Evolutionary conservation across 2,888 invertebrate genomes (phyloP).

Genomic region (Ceramica pisi): DNA sequence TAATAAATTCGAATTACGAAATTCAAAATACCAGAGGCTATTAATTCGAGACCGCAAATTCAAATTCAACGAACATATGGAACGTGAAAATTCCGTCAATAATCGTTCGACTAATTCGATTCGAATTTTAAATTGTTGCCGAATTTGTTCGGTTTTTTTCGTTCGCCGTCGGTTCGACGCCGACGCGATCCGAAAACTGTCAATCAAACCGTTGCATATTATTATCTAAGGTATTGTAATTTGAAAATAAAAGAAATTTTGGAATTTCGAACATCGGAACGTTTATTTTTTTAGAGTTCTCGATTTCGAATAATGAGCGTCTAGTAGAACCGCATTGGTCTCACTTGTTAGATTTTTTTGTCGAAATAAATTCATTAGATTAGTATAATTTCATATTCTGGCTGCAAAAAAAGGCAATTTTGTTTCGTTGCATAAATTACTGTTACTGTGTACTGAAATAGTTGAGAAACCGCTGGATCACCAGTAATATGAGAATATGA

Average conservation of each 20-base stretch:
- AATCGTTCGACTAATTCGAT: constrained; percentile 87
- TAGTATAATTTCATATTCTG: constrained; percentile 34
- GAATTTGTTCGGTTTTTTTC: constrained; percentile 69
- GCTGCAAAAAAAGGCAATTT: constrained; percentile 32
- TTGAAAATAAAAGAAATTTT: constrained; percentile 68
- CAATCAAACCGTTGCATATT: constrained; percentile 71
- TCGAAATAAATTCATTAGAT: constrained; percentile 37
- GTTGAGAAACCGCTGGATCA: too few relatives aligned
- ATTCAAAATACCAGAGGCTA: constrained; percentile 56
- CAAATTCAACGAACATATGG: constrained; percentile 85
- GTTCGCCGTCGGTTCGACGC: constrained; percentile 62
- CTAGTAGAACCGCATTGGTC: constrained; percentile 45
- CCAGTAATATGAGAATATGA: too few relatives aligned
- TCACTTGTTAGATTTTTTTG: constrained; percentile 47
- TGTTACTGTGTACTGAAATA: too few relatives aligned
- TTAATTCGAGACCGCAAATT: constrained; percentile 69
- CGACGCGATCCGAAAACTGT: constrained; percentile 68
- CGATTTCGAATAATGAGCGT: constrained; percentile 56
- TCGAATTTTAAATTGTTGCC: constrained; percentile 74
- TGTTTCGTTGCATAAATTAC: constrained; percentile 8
- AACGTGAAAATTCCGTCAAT: constrained; percentile 86
- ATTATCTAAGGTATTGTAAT: constrained; percentile 70
- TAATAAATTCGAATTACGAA: constrained; percentile 52
- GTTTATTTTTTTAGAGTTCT: constrained; percentile 62
- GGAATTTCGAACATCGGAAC: constrained; percentile 66